phyloP scores from a whole-genome alignment of 2,113 vertebrate species.

The Gallinago media region DNA sequence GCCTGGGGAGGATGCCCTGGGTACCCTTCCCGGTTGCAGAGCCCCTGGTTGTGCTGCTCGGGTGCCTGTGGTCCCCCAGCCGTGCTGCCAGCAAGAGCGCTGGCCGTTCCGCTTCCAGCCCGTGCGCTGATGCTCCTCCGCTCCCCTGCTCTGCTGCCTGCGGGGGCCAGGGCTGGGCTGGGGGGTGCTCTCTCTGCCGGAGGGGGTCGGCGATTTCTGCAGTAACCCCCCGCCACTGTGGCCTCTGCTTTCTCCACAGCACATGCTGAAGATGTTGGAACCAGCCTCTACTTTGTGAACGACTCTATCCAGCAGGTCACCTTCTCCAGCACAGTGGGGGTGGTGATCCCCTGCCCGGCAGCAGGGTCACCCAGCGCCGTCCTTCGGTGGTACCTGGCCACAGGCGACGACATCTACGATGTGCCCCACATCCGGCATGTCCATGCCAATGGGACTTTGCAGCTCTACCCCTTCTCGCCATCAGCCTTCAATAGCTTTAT shows the following conservation, averaged over 20 bases:
- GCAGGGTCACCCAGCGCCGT: constrained; percentile 94
- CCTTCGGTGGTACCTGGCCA: constrained; percentile 99
- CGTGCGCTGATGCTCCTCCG: rapidly evolving
- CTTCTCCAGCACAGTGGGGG: constrained; percentile 88
- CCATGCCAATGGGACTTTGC: constrained; percentile 97
- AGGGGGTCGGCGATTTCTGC: rapidly evolving
- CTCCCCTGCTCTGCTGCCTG: rapidly evolving
- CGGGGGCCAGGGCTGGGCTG: neutral
- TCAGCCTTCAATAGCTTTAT: constrained; percentile 99
- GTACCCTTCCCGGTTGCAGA: neutral
- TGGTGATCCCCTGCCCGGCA: constrained; percentile 97
- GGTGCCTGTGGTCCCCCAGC: neutral
- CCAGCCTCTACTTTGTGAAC: constrained; percentile 99
- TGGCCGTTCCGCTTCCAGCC: neutral
- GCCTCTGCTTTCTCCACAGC: constrained; percentile 76
- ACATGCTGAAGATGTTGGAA: constrained; percentile 87
- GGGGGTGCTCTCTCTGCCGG: neutral
- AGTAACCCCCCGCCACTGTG: neutral
- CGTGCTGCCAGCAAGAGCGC: neutral
- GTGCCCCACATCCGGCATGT: constrained; percentile 98
- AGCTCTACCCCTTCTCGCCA: constrained; percentile 97
- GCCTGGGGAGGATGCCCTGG: neutral
- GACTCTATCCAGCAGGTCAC: constrained; percentile 98
- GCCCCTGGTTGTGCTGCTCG: neutral
- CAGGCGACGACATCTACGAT: constrained; percentile 98